These are phyloP conservation scores for Diceros bicornis DNA, from an alignment of 2,797 vertebrate genomes.

Conservation along the genomic window DNA sequence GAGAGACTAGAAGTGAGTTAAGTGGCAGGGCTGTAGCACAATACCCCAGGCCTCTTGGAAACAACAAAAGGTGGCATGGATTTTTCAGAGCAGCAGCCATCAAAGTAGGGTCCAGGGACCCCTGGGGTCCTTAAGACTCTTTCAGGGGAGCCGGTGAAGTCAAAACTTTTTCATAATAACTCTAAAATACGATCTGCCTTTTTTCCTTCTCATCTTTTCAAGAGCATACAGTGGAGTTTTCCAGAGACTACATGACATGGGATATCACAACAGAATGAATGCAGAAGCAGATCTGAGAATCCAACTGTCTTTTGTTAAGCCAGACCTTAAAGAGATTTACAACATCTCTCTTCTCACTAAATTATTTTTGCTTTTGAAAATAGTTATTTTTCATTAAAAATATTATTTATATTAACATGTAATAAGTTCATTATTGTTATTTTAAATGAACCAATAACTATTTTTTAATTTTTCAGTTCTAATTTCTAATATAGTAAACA, in stretches of 20 bases:
- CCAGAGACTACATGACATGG: not conserved
- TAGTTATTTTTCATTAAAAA: constrained; percentile 55
- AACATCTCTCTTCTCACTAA: not conserved
- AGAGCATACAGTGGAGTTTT: not conserved
- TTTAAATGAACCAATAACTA: constrained; percentile 45
- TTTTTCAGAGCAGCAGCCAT: not conserved
- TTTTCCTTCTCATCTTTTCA: constrained; percentile 24
- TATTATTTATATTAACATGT: constrained; percentile 20
- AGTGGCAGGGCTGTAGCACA: not conserved
- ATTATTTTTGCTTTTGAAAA: constrained; percentile 52
- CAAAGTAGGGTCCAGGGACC: not conserved
- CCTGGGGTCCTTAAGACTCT: not conserved
- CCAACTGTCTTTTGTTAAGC: constrained; percentile 27
- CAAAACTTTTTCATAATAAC: constrained; percentile 2
- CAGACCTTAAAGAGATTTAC: not conserved
- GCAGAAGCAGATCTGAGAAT: not conserved
- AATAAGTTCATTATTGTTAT: not conserved
- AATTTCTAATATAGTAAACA: constrained; percentile 7
- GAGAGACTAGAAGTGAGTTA: not conserved
- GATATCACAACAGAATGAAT: not conserved
- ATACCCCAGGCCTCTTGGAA: not conserved
- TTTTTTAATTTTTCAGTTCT: constrained; percentile 33
- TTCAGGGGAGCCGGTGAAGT: not conserved
- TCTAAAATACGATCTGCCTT: constrained; percentile 29
- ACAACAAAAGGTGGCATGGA: not conserved